These are phyloP conservation scores for Myathropa florea DNA, from an alignment of 2,888 invertebrate genomes.

Conservation along the genomic window DNA sequence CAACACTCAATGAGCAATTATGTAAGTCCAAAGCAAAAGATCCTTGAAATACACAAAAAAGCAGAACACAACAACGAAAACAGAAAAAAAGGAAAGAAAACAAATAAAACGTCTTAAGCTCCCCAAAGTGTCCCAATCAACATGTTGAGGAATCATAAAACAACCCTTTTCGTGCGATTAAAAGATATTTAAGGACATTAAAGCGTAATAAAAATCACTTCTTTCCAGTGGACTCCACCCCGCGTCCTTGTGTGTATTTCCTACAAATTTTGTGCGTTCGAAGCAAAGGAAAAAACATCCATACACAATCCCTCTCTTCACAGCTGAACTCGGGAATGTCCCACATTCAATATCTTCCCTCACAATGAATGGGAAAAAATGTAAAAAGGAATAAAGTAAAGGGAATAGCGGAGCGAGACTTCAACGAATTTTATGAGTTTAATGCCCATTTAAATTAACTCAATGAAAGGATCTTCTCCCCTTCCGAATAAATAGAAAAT, in stretches of 20 bases:
- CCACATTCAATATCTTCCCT: constrained; percentile 54
- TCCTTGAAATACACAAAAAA: background rate
- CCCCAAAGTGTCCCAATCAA: constrained; percentile 52
- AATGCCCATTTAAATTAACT: constrained; percentile 61
- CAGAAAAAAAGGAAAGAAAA: constrained; percentile 1
- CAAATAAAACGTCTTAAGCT: constrained; percentile 51
- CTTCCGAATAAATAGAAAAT: constrained; percentile 12
- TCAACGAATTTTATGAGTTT: constrained; percentile 51
- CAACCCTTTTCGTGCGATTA: constrained; percentile 54
- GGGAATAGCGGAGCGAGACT: constrained; percentile 17
- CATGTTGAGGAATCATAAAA: constrained; percentile 58
- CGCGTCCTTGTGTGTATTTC: background rate
- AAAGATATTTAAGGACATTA: constrained; percentile 51
- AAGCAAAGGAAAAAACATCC: constrained; percentile 17
- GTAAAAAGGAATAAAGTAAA: background rate
- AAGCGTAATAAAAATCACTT: constrained; percentile 65
- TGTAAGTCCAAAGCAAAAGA: constrained; percentile 2
- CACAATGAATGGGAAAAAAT: background rate
- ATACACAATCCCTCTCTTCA: constrained; percentile 43
- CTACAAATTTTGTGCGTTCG: constrained; percentile 11
- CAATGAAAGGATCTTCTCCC: constrained; percentile 6
- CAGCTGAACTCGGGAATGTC: constrained; percentile 40
- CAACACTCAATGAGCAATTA: constrained; percentile 22
- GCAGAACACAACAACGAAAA: background rate
- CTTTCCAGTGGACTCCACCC: constrained; percentile 8